Conservation (phyloP, 2,113 vertebrate genomes). For the Panthera tigris region DNA sequence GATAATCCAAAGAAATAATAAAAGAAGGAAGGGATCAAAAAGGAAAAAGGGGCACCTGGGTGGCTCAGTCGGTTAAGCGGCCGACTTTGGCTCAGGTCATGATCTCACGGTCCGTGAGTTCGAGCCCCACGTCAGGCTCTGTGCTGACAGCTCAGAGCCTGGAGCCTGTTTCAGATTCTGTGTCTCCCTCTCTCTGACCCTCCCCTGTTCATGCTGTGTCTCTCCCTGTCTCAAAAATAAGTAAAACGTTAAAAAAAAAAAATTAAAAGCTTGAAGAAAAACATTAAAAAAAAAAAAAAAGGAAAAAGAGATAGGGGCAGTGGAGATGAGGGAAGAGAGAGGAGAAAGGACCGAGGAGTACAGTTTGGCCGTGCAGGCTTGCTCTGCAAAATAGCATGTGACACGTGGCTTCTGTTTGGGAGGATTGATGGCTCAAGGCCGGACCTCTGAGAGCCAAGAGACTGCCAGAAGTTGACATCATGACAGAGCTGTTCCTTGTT, state of each 20-base stretch:
- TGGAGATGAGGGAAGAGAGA: background rate
- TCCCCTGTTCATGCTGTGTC: too few species aligned
- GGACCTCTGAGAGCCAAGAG: constrained; percentile 1
- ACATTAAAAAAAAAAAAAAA: background rate
- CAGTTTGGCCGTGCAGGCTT: fast-evolving
- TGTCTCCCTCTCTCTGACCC: too few species aligned
- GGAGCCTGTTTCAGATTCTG: too few species aligned
- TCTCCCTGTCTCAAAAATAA: too few species aligned
- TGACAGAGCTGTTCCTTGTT: background rate
- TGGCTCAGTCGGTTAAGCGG: too few species aligned
- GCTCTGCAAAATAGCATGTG: constrained; percentile 23
- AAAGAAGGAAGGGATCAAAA: background rate
- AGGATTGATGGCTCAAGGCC: background rate
- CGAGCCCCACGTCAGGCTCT: too few species aligned
- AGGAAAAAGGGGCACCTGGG: too few species aligned
- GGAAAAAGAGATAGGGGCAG: background rate
- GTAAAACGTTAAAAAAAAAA: too few species aligned
- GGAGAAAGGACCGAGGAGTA: background rate
- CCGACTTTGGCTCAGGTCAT: too few species aligned
- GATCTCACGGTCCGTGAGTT: too few species aligned
- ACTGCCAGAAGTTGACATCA: background rate
- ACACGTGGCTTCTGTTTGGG: constrained; percentile 1
- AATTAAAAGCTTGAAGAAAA: too few species aligned
- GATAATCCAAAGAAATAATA: background rate
- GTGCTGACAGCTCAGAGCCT: too few species aligned